These are phyloP conservation scores for Drosophila repleta DNA, from an alignment of 1,140 invertebrate species.

Conservation along the genomic window DNA sequence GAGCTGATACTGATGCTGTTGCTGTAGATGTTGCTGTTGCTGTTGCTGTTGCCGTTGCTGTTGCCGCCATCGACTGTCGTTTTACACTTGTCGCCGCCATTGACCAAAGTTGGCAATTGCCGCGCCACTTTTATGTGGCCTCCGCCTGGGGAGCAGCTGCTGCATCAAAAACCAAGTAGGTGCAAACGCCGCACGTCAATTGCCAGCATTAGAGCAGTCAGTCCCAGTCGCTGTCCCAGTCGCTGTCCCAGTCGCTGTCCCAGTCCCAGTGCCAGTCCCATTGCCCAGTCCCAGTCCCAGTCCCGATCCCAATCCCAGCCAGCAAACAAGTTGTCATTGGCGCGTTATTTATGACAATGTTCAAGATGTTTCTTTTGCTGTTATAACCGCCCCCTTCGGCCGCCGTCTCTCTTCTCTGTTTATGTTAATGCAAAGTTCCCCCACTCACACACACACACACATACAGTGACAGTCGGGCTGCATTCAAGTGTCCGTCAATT, in stretches of 20 bases:
- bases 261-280: constrained; percentile 24
- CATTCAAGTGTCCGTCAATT: constrained; percentile 82
- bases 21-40: constrained; percentile 9
- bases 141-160: constrained; percentile 62
- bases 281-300: constrained; percentile 20
- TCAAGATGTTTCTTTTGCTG: constrained; percentile 72
- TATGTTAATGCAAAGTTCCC: constrained; percentile 67
- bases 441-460: background rate
- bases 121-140: constrained; percentile 80
- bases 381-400: constrained; percentile 25
- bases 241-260: constrained; percentile 22
- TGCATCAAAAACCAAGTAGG: constrained; percentile 69
- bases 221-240: constrained; percentile 36
- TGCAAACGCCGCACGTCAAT: constrained; percentile 82
- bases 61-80: constrained; percentile 65
- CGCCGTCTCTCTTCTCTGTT: constrained; percentile 50
- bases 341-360: constrained; percentile 82
- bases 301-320: constrained; percentile 42
- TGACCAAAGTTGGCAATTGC: constrained; percentile 82
- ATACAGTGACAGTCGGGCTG: constrained; percentile 58
- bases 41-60: constrained; percentile 42
- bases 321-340: constrained; percentile 77
- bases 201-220: constrained; percentile 65
- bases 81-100: constrained; percentile 82
- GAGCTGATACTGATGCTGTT: constrained; percentile 3